Percentiles rank a stretch among this genome's conserved stretches.
phyloP scores from a whole-genome alignment of 37 sponge, comb jelly and placozoan species.

The Spongilla lacustris region DNA sequence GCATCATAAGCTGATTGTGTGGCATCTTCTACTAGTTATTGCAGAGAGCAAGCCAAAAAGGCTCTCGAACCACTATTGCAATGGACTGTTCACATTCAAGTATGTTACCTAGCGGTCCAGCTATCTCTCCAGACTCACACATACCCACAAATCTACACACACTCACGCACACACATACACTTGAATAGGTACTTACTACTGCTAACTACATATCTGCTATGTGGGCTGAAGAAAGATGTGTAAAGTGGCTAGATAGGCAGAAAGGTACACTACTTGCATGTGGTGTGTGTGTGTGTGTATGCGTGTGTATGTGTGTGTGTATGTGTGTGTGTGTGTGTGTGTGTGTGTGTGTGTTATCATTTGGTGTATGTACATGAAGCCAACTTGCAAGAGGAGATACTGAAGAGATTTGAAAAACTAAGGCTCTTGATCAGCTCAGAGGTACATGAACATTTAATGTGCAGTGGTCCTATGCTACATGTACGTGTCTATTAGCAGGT shows the following conservation, averaged over 20 bases:
- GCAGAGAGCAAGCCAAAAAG: not conserved
- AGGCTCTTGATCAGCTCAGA: not conserved
- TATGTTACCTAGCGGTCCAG: not conserved
- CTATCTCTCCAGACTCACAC: too few relatives aligned
- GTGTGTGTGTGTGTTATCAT: not conserved
- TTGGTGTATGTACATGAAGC: not conserved
- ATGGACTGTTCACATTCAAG: conserved; percentile 12
- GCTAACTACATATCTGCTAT: conserved; percentile 14
- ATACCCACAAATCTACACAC: too few relatives aligned
- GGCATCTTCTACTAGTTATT: too few relatives aligned
- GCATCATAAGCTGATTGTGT: too few relatives aligned
- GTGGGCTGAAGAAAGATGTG: conserved; percentile 23
- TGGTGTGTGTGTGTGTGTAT: not conserved
- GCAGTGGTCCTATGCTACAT: too few relatives aligned
- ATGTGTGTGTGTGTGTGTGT: not conserved
- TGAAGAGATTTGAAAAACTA: not conserved
- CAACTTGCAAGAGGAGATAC: not conserved
- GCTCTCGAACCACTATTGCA: conserved; percentile 13
- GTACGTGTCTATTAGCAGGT: too few relatives aligned
- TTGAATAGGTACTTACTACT: conserved; percentile 10
- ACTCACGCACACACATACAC: too few relatives aligned
- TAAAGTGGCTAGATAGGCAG: conserved; percentile 27
- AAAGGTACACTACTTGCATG: conserved; percentile 1
- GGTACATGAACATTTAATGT: not conserved
- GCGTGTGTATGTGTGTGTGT: not conserved